Evolutionary conservation across 2,113 vertebrate species (phyloP), one percentile per base, ranked within the genome.

Genomic region (Gasterosteus aculeatus): DNA sequence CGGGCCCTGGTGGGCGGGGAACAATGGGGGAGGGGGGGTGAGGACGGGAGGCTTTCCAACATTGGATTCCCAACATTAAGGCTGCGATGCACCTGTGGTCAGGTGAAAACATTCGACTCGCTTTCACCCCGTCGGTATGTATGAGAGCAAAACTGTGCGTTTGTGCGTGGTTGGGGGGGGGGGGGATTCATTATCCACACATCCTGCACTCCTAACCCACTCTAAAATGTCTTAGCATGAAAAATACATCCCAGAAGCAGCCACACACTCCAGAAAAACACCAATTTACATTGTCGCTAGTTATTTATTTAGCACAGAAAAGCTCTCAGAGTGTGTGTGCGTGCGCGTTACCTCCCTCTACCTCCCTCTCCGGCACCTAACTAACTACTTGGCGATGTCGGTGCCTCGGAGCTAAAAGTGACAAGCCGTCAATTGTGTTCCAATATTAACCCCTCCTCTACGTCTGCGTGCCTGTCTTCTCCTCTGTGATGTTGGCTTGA

Each of bases 391-490:
- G 9, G 42, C 69, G 44, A 76, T 75, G 85, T 70, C 31, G 79
- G 75, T 87, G 80, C 85, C 84, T 89, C 14, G 35, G 59, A 91
- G 88, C 88, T 90, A 89, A 89, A 92, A 91, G 90, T 93, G 92
- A 93, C 91, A 93, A 93, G 91, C 88, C 75, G 82, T 93, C 93
- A 93, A 86, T 92, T 92, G 88, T 88, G 87, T 88, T 90, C 82
- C 87, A 80, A 88, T 88, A 90, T 89, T 89, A 91, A 86, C 90
- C 81, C 88, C 78, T 83, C 82, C 82, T 84, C 79, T 31, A 64
- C 65, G 85, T 82, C 87, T 87, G 78, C 41, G 44, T 75, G 72
- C 87, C 82, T 72, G 69, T 91, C 91, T 90, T 74, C 85, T 59
- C 66, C 69, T 78, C 84, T 93, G 84, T 91, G 92, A 94, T 91